These are phyloP conservation scores for Scaptomyza caliginosa DNA, from an alignment of 2,888 invertebrate species.

Conservation along the genomic window DNA sequence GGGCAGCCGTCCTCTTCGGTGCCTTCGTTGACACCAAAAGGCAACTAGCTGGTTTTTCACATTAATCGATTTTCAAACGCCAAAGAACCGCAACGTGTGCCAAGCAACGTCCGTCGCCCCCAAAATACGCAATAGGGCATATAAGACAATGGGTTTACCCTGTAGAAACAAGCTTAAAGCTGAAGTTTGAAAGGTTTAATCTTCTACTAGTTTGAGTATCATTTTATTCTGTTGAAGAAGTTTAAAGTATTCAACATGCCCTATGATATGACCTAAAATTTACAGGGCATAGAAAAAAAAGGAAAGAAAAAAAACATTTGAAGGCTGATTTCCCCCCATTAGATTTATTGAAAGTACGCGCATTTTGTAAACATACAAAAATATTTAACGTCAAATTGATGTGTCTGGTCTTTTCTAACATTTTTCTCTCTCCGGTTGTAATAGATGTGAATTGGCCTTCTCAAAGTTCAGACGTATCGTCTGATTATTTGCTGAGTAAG, in stretches of 20 bases:
- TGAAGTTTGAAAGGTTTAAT: too few relatives aligned
- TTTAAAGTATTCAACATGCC: too few relatives aligned
- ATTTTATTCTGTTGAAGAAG: too few relatives aligned
- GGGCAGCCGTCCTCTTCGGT: constrained; percentile 24
- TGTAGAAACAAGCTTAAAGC: too few relatives aligned
- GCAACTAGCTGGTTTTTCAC: constrained; percentile 32
- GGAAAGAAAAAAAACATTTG: background rate
- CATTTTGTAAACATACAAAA: constrained; percentile 45
- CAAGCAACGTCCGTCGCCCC: constrained; percentile 47
- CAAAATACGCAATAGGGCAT: background rate
- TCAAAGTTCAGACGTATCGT: constrained; percentile 53
- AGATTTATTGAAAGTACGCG: constrained; percentile 33
- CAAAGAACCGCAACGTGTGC: constrained; percentile 58
- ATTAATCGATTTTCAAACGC: constrained; percentile 57
- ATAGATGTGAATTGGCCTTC: constrained; percentile 47
- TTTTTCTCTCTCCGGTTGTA: constrained; percentile 11
- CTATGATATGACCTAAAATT: background rate
- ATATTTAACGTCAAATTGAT: constrained; percentile 40
- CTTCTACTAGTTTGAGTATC: too few relatives aligned
- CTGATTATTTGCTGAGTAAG: constrained; percentile 35
- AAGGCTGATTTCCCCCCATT: constrained; percentile 31
- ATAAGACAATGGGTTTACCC: background rate
- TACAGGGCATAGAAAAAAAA: background rate
- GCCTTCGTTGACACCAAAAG: constrained; percentile 27
- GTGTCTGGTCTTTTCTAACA: constrained; percentile 26